A percentile compares a stretch with the other conserved stretches of the same genome.
Evolutionary conservation across 2,797 vertebrate species (phyloP).

Genomic region (Cossypha heuglini): DNA sequence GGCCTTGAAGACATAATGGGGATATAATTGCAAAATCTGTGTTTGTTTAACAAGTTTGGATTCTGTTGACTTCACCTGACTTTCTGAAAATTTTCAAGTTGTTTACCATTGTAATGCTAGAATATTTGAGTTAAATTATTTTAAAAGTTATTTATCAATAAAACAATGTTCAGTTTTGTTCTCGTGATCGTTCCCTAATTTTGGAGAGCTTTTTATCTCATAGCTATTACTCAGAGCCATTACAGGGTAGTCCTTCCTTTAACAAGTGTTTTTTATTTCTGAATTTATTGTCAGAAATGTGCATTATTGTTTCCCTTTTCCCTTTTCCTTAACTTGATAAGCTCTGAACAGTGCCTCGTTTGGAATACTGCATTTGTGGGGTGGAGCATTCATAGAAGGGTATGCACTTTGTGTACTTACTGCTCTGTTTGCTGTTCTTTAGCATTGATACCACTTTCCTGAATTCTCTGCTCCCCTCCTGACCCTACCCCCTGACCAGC

Average conservation of each 20-base stretch:
- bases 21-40: conserved; percentile 48
- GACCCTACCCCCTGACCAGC: too few relatives aligned
- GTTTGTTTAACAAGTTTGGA: conserved; percentile 72
- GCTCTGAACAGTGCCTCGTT: background rate
- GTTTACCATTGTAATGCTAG: conserved; percentile 71
- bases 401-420: rapidly evolving
- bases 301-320: background rate
- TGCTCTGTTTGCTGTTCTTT: background rate
- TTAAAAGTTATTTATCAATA: conserved; percentile 68
- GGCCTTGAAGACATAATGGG: conserved; percentile 58
- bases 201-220: background rate
- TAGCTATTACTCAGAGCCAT: background rate
- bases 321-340: background rate
- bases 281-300: background rate
- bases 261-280: background rate
- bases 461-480: background rate
- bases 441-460: background rate
- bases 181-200: background rate
- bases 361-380: background rate
- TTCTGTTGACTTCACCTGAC: conserved; percentile 68
- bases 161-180: conserved; percentile 13
- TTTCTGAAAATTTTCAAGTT: conserved; percentile 71
- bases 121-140: conserved; percentile 39
- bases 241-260: background rate
- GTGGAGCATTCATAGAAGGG: background rate